These are phyloP conservation scores for Neoarius graeffei DNA, from an alignment of 2,113 vertebrate genomes.

Conservation along the genomic window DNA sequence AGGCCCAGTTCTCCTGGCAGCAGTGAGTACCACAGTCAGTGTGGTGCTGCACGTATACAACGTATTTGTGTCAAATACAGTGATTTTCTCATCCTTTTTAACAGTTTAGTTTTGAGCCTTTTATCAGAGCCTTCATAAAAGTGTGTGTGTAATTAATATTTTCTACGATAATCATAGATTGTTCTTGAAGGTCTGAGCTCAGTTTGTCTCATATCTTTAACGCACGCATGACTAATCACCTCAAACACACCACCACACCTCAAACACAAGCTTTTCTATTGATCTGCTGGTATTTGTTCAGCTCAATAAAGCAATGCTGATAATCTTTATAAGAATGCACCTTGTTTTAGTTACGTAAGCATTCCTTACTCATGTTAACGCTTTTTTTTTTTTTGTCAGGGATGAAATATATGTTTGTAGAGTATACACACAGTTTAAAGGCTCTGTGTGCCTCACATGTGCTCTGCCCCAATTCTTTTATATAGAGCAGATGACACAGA, in stretches of 20 bases:
- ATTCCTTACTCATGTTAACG: background rate
- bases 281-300: conserved; percentile 6
- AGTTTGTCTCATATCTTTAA: conserved; percentile 34
- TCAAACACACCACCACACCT: conserved; percentile 23
- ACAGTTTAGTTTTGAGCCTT: background rate
- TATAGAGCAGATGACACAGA: conserved; percentile 44
- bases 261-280: conserved; percentile 1
- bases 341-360: background rate
- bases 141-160: background rate
- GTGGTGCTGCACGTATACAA: background rate
- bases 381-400: background rate
- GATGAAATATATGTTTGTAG: conserved; percentile 2
- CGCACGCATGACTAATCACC: conserved; percentile 47
- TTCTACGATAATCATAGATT: conserved; percentile 11
- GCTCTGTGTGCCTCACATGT: conserved; percentile 35
- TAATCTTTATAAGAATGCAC: background rate
- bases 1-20: conserved; percentile 82
- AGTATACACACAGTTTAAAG: conserved; percentile 21
- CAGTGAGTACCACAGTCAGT: conserved; percentile 77
- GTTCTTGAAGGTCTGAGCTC: conserved; percentile 47
- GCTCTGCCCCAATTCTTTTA: conserved; percentile 49
- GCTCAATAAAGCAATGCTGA: background rate
- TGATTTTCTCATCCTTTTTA: background rate
- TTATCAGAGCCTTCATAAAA: background rate
- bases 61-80: too few relatives aligned